Conservation (phyloP, 1,140 invertebrate species). For the Neodiprion pinetum region DNA sequence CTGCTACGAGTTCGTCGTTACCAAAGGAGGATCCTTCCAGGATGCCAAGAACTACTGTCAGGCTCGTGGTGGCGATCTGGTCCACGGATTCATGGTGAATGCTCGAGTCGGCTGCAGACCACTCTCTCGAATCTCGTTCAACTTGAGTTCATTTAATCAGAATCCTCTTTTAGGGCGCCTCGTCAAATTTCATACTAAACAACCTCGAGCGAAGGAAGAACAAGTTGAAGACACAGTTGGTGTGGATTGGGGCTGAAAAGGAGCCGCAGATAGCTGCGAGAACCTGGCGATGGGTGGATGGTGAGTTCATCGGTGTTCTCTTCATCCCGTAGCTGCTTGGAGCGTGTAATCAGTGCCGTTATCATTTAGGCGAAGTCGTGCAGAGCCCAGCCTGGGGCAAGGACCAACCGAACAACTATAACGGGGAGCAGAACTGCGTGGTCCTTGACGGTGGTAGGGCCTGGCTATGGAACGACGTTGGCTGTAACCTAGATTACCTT, state of each 20-base stretch:
- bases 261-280: constrained; percentile 82
- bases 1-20: constrained; percentile 88
- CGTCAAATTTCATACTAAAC: constrained; percentile 75
- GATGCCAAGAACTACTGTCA: constrained; percentile 79
- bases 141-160: neutral
- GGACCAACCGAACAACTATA: constrained; percentile 95
- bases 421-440: constrained; percentile 93
- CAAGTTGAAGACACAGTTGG: constrained; percentile 81
- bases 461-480: constrained; percentile 95
- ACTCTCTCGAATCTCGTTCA: neutral
- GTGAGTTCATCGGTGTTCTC: constrained; percentile 61
- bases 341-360: constrained; percentile 10
- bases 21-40: constrained; percentile 80
- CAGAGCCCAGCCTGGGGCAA: constrained; percentile 86
- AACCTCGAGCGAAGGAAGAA: constrained; percentile 82
- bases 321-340: constrained; percentile 7
- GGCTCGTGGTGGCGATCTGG: constrained; percentile 80
- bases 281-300: constrained; percentile 91
- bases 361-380: constrained; percentile 72
- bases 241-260: constrained; percentile 91
- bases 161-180: constrained; percentile 65
- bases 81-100: constrained; percentile 73
- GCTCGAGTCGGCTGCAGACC: neutral
- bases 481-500: constrained; percentile 90
- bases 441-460: constrained; percentile 87